Evolutionary conservation across 2,113 vertebrate genomes (phyloP).

Genomic region (Phoenicopterus ruber): DNA sequence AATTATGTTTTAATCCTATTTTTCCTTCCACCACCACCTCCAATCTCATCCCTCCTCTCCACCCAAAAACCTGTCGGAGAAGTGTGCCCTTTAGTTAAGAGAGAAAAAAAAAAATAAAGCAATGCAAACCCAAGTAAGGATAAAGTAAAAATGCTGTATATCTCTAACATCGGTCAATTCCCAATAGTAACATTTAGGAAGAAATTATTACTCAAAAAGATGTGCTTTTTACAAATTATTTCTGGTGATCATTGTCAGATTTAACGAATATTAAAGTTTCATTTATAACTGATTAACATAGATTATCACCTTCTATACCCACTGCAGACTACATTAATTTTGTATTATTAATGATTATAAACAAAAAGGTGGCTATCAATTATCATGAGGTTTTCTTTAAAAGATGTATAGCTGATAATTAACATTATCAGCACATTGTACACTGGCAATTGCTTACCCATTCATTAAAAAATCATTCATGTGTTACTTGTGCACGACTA

Average conservation of each 20-base stretch:
- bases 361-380: background rate
- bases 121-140: background rate
- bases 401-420: background rate
- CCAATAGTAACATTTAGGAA: background rate
- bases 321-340: background rate
- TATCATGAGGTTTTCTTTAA: background rate
- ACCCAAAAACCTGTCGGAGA: background rate
- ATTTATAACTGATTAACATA: background rate
- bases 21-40: background rate
- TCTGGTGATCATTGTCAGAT: background rate
- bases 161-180: background rate
- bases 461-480: background rate
- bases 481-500: background rate
- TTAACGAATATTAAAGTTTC: background rate
- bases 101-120: background rate
- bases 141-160: background rate
- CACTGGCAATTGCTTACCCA: background rate
- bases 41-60: background rate
- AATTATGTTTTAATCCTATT: background rate
- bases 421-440: background rate
- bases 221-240: background rate
- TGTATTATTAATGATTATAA: background rate
- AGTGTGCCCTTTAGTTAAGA: background rate
- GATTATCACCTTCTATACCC: background rate
- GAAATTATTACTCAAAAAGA: background rate